Evolutionary conservation across 2,888 invertebrate genomes (phyloP).

Genomic region (Callinectes sapidus): DNA sequence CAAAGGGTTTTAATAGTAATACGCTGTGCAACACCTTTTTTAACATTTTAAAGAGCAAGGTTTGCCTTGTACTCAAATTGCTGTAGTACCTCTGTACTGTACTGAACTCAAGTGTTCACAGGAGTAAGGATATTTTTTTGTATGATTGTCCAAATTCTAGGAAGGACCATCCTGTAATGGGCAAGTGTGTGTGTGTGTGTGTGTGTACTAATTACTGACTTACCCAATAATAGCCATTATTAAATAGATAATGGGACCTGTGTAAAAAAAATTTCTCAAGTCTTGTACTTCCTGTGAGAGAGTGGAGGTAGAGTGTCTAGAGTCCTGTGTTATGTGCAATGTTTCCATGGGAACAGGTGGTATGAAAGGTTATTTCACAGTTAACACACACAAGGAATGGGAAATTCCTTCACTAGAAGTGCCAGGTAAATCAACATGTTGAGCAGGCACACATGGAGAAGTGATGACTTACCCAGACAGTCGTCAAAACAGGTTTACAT

Average conservation of each 20-base stretch:
- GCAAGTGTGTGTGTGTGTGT: constrained; percentile 39
- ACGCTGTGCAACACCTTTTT: too few relatives aligned
- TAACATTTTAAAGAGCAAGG: too few relatives aligned
- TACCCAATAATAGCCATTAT: not conserved
- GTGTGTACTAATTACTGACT: constrained; percentile 27
- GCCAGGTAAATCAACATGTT: not conserved
- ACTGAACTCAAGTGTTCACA: too few relatives aligned
- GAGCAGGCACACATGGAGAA: constrained; percentile 7
- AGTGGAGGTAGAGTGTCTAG: too few relatives aligned
- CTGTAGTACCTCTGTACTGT: too few relatives aligned
- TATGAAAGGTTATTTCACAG: not conserved
- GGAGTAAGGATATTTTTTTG: too few relatives aligned
- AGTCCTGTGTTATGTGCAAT: not conserved
- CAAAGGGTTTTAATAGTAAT: too few relatives aligned
- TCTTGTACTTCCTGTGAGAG: not conserved
- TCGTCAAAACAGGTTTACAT: constrained; percentile 23
- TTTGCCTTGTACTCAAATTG: too few relatives aligned
- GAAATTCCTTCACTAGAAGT: not conserved
- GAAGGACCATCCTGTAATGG: too few relatives aligned
- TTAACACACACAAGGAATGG: not conserved
- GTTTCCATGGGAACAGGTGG: constrained; percentile 9
- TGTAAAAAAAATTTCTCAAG: not conserved
- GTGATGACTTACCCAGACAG: constrained; percentile 32
- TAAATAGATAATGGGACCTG: constrained; percentile 7
- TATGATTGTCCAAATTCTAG: too few relatives aligned